These are phyloP conservation scores for Paguma larvata DNA, from an alignment of 2,797 vertebrate species.

Conservation along the genomic window DNA sequence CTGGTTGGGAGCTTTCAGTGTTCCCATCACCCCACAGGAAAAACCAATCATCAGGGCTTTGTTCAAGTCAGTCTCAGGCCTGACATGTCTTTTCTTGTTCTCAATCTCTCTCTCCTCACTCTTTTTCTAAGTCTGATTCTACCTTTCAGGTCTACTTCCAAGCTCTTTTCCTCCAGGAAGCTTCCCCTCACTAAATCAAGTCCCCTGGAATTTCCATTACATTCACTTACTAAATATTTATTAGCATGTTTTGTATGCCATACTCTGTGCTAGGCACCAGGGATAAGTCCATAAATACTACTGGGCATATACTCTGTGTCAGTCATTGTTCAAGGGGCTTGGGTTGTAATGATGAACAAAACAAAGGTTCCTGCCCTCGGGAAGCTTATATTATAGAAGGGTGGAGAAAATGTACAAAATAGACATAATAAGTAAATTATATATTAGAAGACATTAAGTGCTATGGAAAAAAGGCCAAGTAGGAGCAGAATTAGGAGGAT, in stretches of 20 bases:
- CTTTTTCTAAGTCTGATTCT: conserved; percentile 32
- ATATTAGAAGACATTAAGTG: background rate
- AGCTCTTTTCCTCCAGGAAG: background rate
- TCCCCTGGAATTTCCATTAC: background rate
- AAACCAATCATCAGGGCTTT: background rate
- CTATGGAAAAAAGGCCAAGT: background rate
- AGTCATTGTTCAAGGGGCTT: background rate
- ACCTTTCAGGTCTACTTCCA: background rate
- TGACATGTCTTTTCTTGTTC: background rate
- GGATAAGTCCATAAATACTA: background rate
- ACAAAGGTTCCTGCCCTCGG: background rate
- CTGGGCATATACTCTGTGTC: background rate
- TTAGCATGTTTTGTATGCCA: background rate
- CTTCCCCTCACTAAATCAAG: background rate
- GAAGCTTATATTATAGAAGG: background rate
- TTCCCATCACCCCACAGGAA: background rate
- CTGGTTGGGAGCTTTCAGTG: background rate
- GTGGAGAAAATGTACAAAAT: background rate
- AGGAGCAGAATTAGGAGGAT: background rate
- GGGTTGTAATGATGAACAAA: background rate
- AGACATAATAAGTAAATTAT: background rate
- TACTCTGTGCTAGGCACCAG: background rate
- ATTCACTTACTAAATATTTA: background rate
- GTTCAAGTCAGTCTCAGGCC: background rate
- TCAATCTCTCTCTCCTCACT: background rate